phyloP scores from a whole-genome alignment of 2,797 vertebrate genomes.

The Galaxias olidus region DNA sequence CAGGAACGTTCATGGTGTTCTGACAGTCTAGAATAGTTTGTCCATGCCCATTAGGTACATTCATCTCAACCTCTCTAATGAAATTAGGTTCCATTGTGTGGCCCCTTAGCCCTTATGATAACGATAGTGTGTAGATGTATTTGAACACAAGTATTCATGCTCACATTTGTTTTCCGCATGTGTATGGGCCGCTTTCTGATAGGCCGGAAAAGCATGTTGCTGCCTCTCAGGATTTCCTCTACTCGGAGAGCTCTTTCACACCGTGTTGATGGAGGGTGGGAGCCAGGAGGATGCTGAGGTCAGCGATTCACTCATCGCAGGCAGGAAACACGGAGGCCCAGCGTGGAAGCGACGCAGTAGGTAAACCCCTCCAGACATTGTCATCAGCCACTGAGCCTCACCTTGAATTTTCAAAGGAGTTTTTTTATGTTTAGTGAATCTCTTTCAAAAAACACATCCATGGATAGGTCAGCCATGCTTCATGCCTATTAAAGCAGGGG shows the following conservation, averaged over 20 bases:
- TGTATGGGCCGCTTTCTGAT: too few species aligned
- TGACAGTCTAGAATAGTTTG: conserved; percentile 23
- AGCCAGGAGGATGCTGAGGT: conserved; percentile 33
- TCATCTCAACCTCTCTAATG: too few species aligned
- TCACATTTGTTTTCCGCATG: too few species aligned
- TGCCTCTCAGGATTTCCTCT: not conserved
- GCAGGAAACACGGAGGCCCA: conserved; percentile 31
- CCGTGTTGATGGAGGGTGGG: conserved; percentile 17
- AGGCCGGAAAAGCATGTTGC: not conserved
- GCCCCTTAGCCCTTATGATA: too few species aligned
- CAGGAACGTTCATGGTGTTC: not conserved
- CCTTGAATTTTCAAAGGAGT: not conserved
- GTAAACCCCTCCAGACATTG: too few species aligned
- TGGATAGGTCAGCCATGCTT: conserved; percentile 10
- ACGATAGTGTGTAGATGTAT: too few species aligned
- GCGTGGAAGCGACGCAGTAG: conserved; percentile 46
- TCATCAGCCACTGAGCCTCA: too few species aligned
- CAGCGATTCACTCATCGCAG: conserved; percentile 44
- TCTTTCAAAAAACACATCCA: too few species aligned
- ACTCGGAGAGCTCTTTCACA: not conserved
- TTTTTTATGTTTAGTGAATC: too few species aligned
- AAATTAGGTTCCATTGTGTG: too few species aligned
- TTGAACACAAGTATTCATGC: too few species aligned
- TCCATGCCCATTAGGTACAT: not conserved
- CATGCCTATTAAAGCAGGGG: conserved; percentile 18